Percentiles rank a stretch among this genome's conserved stretches.
Evolutionary conservation across 2,797 vertebrate species (phyloP).

Genomic region (Odontamblyopus lacepedii): DNA sequence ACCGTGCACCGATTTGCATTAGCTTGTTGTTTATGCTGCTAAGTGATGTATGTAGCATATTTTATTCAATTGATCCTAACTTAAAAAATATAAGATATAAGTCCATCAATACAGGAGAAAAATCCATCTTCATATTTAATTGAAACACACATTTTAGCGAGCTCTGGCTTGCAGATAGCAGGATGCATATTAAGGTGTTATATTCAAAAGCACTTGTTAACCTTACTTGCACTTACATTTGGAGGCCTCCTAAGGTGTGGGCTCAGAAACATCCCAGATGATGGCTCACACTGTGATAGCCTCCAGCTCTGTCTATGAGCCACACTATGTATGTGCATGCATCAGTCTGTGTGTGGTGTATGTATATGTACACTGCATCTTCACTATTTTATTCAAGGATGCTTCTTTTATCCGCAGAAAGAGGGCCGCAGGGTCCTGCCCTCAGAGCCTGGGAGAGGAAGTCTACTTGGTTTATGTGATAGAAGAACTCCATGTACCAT

Average conservation of each 20-base stretch:
- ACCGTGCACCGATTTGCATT: conserved; percentile 36
- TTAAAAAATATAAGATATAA: background rate
- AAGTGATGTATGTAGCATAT: conserved; percentile 5
- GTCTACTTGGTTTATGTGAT: conserved; percentile 67
- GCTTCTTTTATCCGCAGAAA: conserved; percentile 88
- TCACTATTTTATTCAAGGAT: conserved; percentile 73
- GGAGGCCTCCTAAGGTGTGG: conserved; percentile 83
- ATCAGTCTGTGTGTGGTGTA: conserved; percentile 34
- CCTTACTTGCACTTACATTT: conserved; percentile 71
- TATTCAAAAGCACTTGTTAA: conserved; percentile 48
- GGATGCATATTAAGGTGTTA: conserved; percentile 23
- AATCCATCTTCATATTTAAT: conserved; percentile 2
- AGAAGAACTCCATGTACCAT: conserved; percentile 52
- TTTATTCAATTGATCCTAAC: conserved; percentile 15
- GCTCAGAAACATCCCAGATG: conserved; percentile 73
- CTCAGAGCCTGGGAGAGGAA: conserved; percentile 67
- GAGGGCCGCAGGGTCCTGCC: conserved; percentile 71
- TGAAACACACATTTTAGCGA: background rate
- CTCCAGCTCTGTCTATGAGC: conserved; percentile 86
- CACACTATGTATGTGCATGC: conserved; percentile 67
- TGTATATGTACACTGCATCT: conserved; percentile 80
- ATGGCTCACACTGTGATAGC: conserved; percentile 81
- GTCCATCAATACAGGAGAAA: background rate
- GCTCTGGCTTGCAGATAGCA: background rate
- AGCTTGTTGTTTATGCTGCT: background rate